Evolutionary conservation across 2,888 invertebrate species (phyloP), one percentile per base, ranked within the genome.

Genomic region (Drosophila gaucha): DNA sequence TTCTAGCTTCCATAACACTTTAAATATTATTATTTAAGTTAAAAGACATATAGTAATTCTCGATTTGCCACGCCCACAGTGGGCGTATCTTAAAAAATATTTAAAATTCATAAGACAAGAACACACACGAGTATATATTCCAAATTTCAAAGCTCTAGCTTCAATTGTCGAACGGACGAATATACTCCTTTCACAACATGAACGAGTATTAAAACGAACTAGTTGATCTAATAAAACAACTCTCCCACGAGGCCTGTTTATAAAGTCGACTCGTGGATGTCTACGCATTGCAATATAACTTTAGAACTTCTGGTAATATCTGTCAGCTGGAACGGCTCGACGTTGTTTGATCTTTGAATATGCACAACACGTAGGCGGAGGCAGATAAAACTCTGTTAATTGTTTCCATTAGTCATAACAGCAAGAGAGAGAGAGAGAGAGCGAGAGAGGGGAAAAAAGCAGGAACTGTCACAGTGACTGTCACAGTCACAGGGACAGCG

Each of bases 391-490:
- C 58, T 58, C 70, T 68, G 75, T 73, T 86, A 86, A 82, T 82
- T 86, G 75, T 75, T 70, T 83, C 60, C 63, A 78, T 80, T 86
- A 82, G 78, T 82, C 82, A 82, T 70, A 70, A 54, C 26, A 54
- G 20, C 26, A 31, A 33, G 6, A 38, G 14, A 22, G 14, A 38
- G n/a, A 35, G 28, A 67, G 26, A 26, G 26, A 26, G 26, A 26
- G 26, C 3, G 26, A 26, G 26, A 26, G 26, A 39, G n/a, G 0
- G 22, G 6, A 43, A 16, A 10, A 30, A 39, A 54, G 12, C 73
- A 63, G 47, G 52, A 49, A 56, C 58, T 46, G 12, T 36, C 63
- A 52, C 57, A 44, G 8, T 30, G 30, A 20, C 30, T 39, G 14
- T 12, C 26, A 12, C 26, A 9, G 4, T 22, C 31, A 5, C 31